Percentiles rank a stretch among this genome's conserved stretches.
These are phyloP conservation scores for Pogonomyrmex barbatus DNA, from an alignment of 1,140 invertebrate species.

Conservation along the genomic window DNA sequence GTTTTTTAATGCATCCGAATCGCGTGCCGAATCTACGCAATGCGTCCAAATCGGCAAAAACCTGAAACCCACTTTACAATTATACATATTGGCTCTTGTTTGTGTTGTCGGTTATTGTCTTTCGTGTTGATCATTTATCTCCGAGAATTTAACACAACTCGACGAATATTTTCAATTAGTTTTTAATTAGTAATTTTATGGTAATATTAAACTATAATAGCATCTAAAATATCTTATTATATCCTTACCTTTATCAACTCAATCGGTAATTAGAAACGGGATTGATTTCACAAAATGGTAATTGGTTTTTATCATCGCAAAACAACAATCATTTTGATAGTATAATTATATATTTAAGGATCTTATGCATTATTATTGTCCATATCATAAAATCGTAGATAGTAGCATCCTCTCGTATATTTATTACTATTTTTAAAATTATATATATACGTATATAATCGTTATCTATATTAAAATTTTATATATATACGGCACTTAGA, in stretches of 20 bases:
- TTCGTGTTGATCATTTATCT: not conserved
- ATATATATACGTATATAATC: constrained; percentile 73
- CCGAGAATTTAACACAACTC: not conserved
- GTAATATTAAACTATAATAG: too few relatives aligned
- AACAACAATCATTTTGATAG: constrained; percentile 64
- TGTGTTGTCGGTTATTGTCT: not conserved
- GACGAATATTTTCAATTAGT: too few relatives aligned
- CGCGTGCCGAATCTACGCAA: constrained; percentile 38
- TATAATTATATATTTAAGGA: constrained; percentile 82
- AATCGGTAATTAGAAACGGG: not conserved
- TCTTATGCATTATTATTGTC: constrained; percentile 85
- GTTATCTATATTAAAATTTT: constrained; percentile 61
- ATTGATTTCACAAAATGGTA: not conserved
- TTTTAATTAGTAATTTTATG: too few relatives aligned
- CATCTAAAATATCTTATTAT: too few relatives aligned
- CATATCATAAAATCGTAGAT: constrained; percentile 81
- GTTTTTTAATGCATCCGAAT: constrained; percentile 58
- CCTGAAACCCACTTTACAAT: not conserved
- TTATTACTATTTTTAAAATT: constrained; percentile 78
- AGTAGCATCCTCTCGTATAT: constrained; percentile 74
- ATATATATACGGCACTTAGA: constrained; percentile 79
- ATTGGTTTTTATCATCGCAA: not conserved
- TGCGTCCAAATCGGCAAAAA: not conserved
- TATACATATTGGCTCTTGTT: not conserved
- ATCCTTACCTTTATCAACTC: too few relatives aligned